Conservation (phyloP, 2,113 vertebrate species). For the Gila orcuttii region DNA sequence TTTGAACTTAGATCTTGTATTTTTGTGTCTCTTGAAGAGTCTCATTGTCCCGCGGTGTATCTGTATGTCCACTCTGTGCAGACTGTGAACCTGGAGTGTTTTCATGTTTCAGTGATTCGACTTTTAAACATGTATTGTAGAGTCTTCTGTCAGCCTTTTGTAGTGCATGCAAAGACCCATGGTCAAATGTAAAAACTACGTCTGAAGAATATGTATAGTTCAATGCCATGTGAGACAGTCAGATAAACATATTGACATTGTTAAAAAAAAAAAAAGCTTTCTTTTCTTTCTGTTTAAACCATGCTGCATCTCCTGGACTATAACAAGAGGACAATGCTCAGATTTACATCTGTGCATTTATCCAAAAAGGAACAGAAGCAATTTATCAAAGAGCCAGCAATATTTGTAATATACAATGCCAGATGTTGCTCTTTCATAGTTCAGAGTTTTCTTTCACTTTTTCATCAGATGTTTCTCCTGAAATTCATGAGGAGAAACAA, state of each 20-base stretch:
- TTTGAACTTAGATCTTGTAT: constrained; percentile 69
- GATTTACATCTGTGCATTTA: not conserved
- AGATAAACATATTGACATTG: constrained; percentile 77
- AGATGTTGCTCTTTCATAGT: not conserved
- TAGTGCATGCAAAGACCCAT: constrained; percentile 84
- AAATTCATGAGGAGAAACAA: not conserved
- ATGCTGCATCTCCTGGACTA: not conserved
- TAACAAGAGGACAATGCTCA: not conserved
- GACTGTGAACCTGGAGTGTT: constrained; percentile 58
- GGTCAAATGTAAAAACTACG: constrained; percentile 65
- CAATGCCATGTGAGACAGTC: constrained; percentile 70
- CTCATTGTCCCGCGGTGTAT: constrained; percentile 78
- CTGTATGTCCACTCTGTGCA: constrained; percentile 70
- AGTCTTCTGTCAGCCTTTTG: constrained; percentile 84
- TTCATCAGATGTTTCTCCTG: not conserved
- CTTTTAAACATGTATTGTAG: constrained; percentile 79
- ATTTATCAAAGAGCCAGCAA: too few relatives aligned
- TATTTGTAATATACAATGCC: too few relatives aligned
- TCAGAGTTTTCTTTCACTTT: not conserved
- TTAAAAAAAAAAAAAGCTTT: constrained; percentile 42
- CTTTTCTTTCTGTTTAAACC: constrained; percentile 35
- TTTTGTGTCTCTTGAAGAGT: constrained; percentile 79
- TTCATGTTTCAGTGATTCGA: constrained; percentile 74
- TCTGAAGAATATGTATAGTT: constrained; percentile 72
- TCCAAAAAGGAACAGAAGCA: too few relatives aligned